Conservation (phyloP, 2,888 invertebrate species). For the Eristalis pertinax region DNA sequence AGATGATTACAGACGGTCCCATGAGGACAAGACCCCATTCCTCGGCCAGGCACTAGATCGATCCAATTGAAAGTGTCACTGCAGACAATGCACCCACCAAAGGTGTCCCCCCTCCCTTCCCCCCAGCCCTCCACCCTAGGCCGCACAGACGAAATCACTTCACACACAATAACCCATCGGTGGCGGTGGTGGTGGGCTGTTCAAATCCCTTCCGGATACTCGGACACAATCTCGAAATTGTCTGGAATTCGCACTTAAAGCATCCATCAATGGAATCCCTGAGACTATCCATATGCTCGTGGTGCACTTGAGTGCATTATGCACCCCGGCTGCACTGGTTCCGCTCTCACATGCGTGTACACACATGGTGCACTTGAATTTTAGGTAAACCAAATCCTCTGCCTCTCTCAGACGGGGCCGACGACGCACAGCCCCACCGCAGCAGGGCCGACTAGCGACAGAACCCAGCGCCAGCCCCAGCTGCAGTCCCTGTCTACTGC, state of each 20-base stretch:
- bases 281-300: slow-evolving; percentile 41
- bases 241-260: slow-evolving; percentile 67
- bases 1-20: background rate
- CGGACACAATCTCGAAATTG: slow-evolving; percentile 47
- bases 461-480: background rate
- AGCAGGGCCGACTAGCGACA: background rate
- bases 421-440: background rate
- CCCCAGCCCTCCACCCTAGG: too few species aligned
- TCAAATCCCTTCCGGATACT: slow-evolving; percentile 15
- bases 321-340: background rate
- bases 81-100: background rate
- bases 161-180: slow-evolving; percentile 5
- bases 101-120: background rate
- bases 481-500: background rate
- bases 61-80: slow-evolving; percentile 6
- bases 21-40: background rate
- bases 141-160: background rate
- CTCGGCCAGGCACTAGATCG: background rate
- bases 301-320: slow-evolving; percentile 53
- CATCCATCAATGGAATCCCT: slow-evolving; percentile 3
- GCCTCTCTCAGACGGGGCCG: background rate
- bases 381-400: slow-evolving; percentile 49
- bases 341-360: slow-evolving; percentile 8
- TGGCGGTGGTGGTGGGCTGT: background rate
- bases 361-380: slow-evolving; percentile 54